Base-by-base conservation (phyloP, 1,140 invertebrate genomes). In the Drosophila miranda region DNA sequence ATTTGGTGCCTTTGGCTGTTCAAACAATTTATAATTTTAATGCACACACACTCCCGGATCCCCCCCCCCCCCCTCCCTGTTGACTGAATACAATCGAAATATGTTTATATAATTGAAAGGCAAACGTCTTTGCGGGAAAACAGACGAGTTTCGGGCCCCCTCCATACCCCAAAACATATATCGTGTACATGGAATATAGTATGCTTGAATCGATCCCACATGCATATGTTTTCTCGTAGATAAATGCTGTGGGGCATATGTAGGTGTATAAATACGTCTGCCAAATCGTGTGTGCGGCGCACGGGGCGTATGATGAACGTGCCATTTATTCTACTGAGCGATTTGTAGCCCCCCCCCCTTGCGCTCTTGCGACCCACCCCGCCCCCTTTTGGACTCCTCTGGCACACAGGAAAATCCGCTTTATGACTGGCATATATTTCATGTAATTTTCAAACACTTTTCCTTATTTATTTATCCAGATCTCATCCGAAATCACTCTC, bases 101-200 rank as follows among this genome's bases (percentile, higher is more conserved):
- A 81, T 84, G 81, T 84, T 84, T 84, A 84, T 84, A 81, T 84
- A 86, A 84, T 84, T 84, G 81, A 84, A 83, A 83, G 75, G 75
- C 79, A 82, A 82, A 83, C 70, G 75, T 54, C 71, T 53, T 72
- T 70, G 67, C 46, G 50, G 77, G 81, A 84, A 84, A 84, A 70
- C 82, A 86, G 74, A 75, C 66, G 83, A 75, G 79, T 64, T 61
- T 21, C 11, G 23, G 54, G 30, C 30, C 30, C 30, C 30, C 30
- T 34, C 6, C 7, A 9, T 9, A 9, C 11, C 34, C 34, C 34
- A 13, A 38, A 13, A 13, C 34, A 38, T 38, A 38, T 13, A 38
- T 38, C 34, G 11, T 26, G 11, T 42, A 28, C 48, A 63, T 72
- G 9, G 34, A 38, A 13, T 13, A 38, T 38, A 5, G 34, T 13